phyloP scores from a whole-genome alignment of 2,888 invertebrate genomes.

The Agrotis segetum region DNA sequence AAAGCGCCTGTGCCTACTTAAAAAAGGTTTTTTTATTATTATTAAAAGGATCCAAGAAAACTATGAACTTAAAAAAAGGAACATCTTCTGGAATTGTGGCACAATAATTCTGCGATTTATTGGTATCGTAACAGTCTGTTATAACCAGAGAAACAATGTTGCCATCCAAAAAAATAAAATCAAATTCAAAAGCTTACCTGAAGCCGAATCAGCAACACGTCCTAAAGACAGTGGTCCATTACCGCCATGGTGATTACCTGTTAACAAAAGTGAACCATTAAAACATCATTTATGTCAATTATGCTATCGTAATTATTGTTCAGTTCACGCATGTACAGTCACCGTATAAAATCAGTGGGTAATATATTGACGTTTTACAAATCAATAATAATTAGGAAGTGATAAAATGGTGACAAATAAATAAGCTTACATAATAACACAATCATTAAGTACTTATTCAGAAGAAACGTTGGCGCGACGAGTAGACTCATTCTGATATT shows the following conservation, averaged over 20 bases:
- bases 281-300: conserved; percentile 37
- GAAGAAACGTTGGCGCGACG: too few relatives aligned
- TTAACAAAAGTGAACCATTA: conserved; percentile 67
- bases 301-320: conserved; percentile 25
- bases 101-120: neutral
- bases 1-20: too few relatives aligned
- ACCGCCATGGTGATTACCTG: conserved; percentile 76
- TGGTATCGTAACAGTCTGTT: neutral
- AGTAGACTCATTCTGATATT: too few relatives aligned
- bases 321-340: conserved; percentile 25
- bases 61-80: too few relatives aligned
- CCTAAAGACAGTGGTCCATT: conserved; percentile 68
- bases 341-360: neutral
- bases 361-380: conserved; percentile 1
- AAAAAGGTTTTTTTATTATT: too few relatives aligned
- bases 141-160: neutral
- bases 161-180: neutral
- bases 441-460: too few relatives aligned
- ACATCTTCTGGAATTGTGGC: neutral
- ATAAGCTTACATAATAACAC: too few relatives aligned
- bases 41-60: too few relatives aligned
- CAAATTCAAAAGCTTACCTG: conserved; percentile 70
- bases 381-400: neutral
- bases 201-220: conserved; percentile 72
- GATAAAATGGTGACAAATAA: neutral